phyloP scores from a whole-genome alignment of 2,113 vertebrate species.

The Cygnus atratus region DNA sequence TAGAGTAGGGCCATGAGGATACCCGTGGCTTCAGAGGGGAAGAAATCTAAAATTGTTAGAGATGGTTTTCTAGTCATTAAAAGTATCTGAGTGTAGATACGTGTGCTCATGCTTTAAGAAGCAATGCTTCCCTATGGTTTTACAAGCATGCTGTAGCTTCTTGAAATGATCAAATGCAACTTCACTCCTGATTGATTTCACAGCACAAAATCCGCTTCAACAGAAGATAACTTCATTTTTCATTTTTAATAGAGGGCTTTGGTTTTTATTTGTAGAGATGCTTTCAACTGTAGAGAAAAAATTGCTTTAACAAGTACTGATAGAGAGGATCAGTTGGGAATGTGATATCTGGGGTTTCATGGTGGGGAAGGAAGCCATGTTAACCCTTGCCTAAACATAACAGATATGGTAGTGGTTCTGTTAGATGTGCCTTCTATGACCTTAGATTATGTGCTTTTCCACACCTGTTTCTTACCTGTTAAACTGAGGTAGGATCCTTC shows the following conservation, averaged over 20 bases:
- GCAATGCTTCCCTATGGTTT: not conserved
- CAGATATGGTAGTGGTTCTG: not conserved
- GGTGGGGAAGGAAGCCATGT: not conserved
- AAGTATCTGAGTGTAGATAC: not conserved
- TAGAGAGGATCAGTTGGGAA: not conserved
- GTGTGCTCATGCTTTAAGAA: not conserved
- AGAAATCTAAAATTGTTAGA: not conserved
- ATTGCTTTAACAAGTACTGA: not conserved
- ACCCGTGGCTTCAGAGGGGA: not conserved
- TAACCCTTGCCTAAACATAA: not conserved
- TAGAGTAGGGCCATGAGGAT: not conserved
- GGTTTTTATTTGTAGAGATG: not conserved
- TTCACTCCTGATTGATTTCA: not conserved
- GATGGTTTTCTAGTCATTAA: not conserved
- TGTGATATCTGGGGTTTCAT: not conserved
- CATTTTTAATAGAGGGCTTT: not conserved
- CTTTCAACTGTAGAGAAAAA: not conserved
- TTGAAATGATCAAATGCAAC: not conserved
- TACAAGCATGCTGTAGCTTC: not conserved
- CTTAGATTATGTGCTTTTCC: not conserved
- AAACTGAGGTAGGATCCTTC: not conserved
- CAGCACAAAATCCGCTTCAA: not conserved
- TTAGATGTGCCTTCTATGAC: not conserved
- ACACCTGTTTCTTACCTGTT: not conserved
- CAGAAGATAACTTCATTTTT: not conserved